Evolutionary conservation across 2,888 invertebrate genomes (phyloP).

Genomic region (Leptodirus hochenwartii): DNA sequence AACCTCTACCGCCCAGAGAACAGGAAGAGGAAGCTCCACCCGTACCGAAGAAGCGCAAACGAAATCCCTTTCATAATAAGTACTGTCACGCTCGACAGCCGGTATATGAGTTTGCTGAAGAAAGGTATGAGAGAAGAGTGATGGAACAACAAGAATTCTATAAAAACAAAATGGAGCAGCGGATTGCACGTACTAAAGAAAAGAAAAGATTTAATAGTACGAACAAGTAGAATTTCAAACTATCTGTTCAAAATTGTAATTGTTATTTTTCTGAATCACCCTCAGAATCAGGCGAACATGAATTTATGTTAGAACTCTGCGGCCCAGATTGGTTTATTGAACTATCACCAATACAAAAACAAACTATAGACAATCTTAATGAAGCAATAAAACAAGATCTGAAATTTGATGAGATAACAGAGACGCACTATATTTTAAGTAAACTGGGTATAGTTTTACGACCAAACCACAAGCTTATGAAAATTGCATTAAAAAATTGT

Average conservation of each 20-base stretch:
- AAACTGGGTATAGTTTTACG: constrained; percentile 19
- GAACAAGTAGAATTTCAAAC: no score
- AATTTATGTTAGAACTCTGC: no score
- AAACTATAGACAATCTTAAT: constrained; percentile 17
- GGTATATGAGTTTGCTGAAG: not conserved
- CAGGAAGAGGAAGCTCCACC: constrained; percentile 6
- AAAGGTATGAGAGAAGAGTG: no score
- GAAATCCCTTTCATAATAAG: not conserved
- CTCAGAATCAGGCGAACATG: no score
- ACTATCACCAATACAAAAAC: constrained; percentile 21
- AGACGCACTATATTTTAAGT: constrained; percentile 18
- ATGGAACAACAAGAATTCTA: no score
- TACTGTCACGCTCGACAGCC: not conserved
- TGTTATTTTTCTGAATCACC: no score
- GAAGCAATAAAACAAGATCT: constrained; percentile 16
- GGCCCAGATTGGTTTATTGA: constrained; percentile 26
- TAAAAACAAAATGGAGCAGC: no score
- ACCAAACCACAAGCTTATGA: constrained; percentile 17
- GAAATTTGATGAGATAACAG: constrained; percentile 13
- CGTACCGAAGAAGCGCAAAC: constrained; percentile 5
- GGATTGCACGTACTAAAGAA: no score
- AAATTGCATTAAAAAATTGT: constrained; percentile 19
- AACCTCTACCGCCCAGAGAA: constrained; percentile 14
- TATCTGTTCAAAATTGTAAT: no score
- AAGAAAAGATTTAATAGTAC: no score